Evolutionary conservation across 2,888 invertebrate species (phyloP).

Genomic region (Hemaris fuciformis): DNA sequence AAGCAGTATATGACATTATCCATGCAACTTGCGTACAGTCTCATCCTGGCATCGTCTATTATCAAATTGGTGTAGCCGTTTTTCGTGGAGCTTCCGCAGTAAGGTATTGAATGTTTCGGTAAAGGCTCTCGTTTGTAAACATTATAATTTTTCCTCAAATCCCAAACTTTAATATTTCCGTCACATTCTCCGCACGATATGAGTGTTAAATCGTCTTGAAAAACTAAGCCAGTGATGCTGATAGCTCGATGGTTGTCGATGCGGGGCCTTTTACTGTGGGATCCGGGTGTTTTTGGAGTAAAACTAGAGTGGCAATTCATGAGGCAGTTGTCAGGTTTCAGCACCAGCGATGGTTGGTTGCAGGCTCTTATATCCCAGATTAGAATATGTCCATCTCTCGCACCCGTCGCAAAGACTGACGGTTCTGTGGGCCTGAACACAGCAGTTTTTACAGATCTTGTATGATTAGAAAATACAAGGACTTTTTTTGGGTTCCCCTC

Average conservation of each 20-base stretch:
- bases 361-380: constrained; percentile 88
- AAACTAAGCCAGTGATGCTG: constrained; percentile 91
- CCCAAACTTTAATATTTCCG: constrained; percentile 93
- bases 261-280: constrained; percentile 73
- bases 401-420: constrained; percentile 92
- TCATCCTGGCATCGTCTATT: constrained; percentile 85
- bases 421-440: constrained; percentile 86
- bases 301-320: constrained; percentile 83
- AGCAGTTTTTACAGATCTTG: constrained; percentile 91
- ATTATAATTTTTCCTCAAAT: constrained; percentile 90
- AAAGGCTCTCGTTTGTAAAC: constrained; percentile 85
- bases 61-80: constrained; percentile 90
- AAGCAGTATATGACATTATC: constrained; percentile 93
- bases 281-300: constrained; percentile 73
- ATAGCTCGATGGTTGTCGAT: constrained; percentile 80
- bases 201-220: constrained; percentile 89
- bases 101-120: constrained; percentile 87
- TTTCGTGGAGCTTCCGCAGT: constrained; percentile 85
- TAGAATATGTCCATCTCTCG: constrained; percentile 92
- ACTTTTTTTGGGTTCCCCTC: constrained; percentile 70
- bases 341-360: constrained; percentile 59
- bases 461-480: constrained; percentile 87
- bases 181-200: constrained; percentile 94
- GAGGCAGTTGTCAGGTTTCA: constrained; percentile 87
- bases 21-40: constrained; percentile 92